A percentile compares a stretch with the other conserved stretches of the same genome.
These are phyloP conservation scores for Dromiciops gliroides DNA, from an alignment of 2,113 vertebrate species.

Conservation along the genomic window DNA sequence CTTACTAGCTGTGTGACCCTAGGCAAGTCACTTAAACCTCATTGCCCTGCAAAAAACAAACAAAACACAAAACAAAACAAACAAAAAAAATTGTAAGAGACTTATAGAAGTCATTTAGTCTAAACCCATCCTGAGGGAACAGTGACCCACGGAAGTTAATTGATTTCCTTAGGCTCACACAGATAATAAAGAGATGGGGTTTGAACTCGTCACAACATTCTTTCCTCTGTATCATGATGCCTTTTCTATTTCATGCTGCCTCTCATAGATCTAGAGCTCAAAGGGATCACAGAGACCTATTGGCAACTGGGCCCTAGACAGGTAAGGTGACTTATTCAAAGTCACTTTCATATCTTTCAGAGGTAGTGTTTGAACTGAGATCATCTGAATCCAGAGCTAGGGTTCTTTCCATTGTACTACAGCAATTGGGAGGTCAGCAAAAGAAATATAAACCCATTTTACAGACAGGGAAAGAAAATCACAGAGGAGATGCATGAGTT, in stretches of 20 bases:
- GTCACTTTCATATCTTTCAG: neutral
- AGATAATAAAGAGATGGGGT: neutral
- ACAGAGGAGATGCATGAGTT: neutral
- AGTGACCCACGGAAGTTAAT: neutral
- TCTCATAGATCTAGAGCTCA: neutral
- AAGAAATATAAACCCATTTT: slow-evolving; percentile 34
- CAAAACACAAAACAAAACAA: no score
- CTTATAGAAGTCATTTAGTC: neutral
- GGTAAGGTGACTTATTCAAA: neutral
- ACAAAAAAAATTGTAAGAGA: no score
- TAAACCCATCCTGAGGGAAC: neutral
- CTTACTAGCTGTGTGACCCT: no score
- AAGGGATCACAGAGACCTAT: neutral
- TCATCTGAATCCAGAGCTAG: neutral
- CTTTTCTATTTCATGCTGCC: neutral
- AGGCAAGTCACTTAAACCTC: no score
- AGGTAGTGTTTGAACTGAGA: neutral
- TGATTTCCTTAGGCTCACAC: neutral
- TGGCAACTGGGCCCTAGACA: neutral
- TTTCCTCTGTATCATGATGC: neutral
- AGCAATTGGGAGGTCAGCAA: neutral
- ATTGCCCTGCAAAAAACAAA: no score
- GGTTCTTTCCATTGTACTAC: neutral
- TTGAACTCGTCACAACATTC: neutral
- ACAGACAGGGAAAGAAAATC: slow-evolving; percentile 10